Percentiles rank a stretch among this genome's conserved stretches.
Evolutionary conservation across 2,888 invertebrate genomes (phyloP).

Genomic region (Cephus sareptanus): DNA sequence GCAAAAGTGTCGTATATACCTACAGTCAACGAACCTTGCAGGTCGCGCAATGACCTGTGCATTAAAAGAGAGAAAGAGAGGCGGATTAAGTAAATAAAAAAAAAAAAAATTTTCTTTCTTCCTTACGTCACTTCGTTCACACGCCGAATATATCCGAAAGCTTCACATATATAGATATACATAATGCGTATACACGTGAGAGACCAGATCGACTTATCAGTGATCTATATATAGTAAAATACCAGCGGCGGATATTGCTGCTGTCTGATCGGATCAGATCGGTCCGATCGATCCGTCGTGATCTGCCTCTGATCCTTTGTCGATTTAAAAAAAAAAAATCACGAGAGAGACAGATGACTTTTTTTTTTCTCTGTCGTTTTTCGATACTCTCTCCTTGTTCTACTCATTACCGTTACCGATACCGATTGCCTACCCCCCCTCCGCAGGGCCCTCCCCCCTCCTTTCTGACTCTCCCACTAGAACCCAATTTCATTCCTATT

Average conservation of each 20-base stretch:
- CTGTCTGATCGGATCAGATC: constrained; percentile 22
- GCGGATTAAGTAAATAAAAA: no score
- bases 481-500: constrained; percentile 11
- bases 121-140: not conserved
- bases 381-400: constrained; percentile 4
- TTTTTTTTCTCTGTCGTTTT: not conserved
- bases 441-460: constrained; percentile 5
- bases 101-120: not conserved
- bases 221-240: not conserved
- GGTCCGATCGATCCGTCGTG: constrained; percentile 5
- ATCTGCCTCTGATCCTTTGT: not conserved
- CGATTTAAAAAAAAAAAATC: not conserved
- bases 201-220: not conserved
- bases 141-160: not conserved
- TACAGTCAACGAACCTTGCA: no score
- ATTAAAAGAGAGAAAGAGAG: no score
- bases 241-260: not conserved
- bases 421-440: not conserved
- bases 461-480: not conserved
- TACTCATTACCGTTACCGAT: constrained; percentile 1
- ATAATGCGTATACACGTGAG: not conserved
- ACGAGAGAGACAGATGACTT: no score
- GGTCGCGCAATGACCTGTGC: no score
- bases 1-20: no score
- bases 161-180: not conserved